Conservation (phyloP, 1,140 invertebrate species). For the Holotrichia oblita region DNA sequence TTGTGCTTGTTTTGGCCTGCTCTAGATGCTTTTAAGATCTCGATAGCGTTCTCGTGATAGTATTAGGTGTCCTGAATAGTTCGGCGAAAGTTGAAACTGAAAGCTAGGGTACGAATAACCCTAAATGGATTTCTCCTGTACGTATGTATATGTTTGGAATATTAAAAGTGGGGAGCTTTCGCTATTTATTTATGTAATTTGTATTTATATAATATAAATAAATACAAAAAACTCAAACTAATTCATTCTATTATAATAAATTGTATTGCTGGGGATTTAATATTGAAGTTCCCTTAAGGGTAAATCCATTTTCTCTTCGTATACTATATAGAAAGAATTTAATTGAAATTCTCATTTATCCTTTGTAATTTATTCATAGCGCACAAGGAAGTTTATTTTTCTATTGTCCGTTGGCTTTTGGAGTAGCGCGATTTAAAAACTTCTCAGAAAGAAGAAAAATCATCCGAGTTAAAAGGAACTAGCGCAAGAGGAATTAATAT, state of each 20-base stretch:
- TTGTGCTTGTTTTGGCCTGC: conserved; percentile 5
- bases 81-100: conserved; percentile 2
- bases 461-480: too few relatives aligned
- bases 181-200: too few relatives aligned
- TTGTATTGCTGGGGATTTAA: background rate
- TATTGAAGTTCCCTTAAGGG: background rate
- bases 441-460: too few relatives aligned
- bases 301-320: background rate
- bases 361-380: background rate
- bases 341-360: conserved; percentile 2
- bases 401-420: too few relatives aligned
- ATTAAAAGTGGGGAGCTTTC: background rate
- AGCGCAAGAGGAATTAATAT: background rate
- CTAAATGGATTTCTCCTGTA: background rate
- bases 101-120: too few relatives aligned
- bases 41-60: background rate
- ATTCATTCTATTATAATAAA: too few relatives aligned
- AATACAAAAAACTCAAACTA: too few relatives aligned
- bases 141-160: background rate
- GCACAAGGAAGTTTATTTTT: background rate
- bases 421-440: too few relatives aligned
- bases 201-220: too few relatives aligned
- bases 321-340: background rate
- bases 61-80: background rate
- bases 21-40: background rate